Conservation (phyloP, 2,797 vertebrate species). For the Sebastes umbrosus region DNA sequence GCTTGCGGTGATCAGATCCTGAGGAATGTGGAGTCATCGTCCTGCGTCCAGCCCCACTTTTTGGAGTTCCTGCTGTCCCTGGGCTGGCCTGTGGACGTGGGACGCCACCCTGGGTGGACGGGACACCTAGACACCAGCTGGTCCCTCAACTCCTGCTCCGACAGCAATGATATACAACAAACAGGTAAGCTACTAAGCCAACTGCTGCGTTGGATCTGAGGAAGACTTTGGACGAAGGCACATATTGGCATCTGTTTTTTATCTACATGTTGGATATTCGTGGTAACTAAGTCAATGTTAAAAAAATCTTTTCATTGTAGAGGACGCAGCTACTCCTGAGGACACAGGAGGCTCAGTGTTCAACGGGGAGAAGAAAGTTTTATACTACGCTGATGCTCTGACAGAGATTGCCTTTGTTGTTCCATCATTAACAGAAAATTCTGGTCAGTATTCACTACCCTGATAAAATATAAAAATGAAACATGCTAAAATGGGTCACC, state of each 20-base stretch:
- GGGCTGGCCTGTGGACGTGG: conserved; percentile 95
- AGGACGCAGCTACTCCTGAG: conserved; percentile 85
- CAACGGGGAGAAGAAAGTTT: conserved; percentile 94
- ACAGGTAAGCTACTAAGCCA: conserved; percentile 76
- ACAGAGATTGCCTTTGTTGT: conserved; percentile 97
- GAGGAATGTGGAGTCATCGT: conserved; percentile 93
- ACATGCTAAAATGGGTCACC: background rate
- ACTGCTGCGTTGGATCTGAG: background rate
- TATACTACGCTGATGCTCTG: conserved; percentile 95
- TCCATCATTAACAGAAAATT: conserved; percentile 88
- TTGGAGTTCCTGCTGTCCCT: conserved; percentile 94
- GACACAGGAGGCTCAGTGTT: conserved; percentile 91
- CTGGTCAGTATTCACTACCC: conserved; percentile 81
- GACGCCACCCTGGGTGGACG: conserved; percentile 94
- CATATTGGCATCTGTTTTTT: background rate
- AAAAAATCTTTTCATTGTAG: conserved; percentile 62
- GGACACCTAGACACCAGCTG: conserved; percentile 95
- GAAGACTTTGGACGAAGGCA: background rate
- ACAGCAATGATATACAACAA: conserved; percentile 82
- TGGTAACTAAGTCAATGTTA: background rate
- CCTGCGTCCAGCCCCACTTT: conserved; percentile 92
- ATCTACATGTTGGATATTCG: background rate
- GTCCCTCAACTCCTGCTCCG: conserved; percentile 90
- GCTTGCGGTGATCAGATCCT: conserved; percentile 83
- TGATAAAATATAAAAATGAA: background rate